Evolutionary conservation across 2,888 invertebrate genomes (phyloP), one percentile per base, ranked within the genome.

Genomic region (Sericinus montela): DNA sequence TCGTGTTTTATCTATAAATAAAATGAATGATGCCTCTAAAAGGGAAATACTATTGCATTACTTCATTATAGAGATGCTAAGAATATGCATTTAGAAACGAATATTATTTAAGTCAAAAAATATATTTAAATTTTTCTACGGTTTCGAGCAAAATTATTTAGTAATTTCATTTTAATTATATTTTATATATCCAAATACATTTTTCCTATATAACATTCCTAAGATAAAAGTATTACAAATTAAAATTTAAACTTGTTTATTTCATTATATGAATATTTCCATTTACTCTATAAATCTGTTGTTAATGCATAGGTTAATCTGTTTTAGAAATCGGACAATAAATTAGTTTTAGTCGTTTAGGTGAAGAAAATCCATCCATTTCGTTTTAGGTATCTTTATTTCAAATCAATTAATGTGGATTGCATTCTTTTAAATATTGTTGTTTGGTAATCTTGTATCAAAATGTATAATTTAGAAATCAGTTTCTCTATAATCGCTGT

Each of bases 341-440:
- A 49, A 39, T 49, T 44, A 44, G 44, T 39, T 35, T 25, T 49
- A 49, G 46, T 11, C 10, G 4, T 32, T 25, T 40, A 48, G 11
- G 23, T 40, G 29, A 48, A n/a, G 39, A 19, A 32, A 49, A 28
- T 49, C 48, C 48, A 49, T 49, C 48, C 48, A 49, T 49, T 44
- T 49, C 43, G 48, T 49, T 49, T 13, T 48, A 44, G 39, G 6
- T 19, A 19, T 19, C 5, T 3, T 19, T 42, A 30, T 32, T 42
- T 32, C 7, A 32, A 25, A 39, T 5, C 25, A 10, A 11, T 28
- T 5, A 32, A 32, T 28, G 23, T 11, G 23, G 5, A 32, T 8
- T 34, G 42, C 42, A 42, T 42, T 42, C 42, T 42, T 42, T 10
- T 34, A 15, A 19, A 11, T 25, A 39, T 39, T 35, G 15, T 32